Percentiles rank a stretch among this genome's conserved stretches.
These are phyloP conservation scores for Bombus impatiens DNA, from an alignment of 1,140 invertebrate species.

Conservation along the genomic window DNA sequence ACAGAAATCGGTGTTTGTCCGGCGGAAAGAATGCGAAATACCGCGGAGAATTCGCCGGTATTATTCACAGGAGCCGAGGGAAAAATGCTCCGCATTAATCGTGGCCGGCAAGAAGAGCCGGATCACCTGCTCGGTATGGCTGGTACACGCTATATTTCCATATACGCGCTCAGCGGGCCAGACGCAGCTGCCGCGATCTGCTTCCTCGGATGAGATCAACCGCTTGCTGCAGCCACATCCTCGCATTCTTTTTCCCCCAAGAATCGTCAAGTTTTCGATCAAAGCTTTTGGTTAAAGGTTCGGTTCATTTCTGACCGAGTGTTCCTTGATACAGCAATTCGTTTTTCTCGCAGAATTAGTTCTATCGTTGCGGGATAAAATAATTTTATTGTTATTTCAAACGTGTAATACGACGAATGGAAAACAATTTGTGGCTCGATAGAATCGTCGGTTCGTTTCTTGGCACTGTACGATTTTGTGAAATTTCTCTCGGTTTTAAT, in stretches of 20 bases:
- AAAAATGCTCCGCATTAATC: constrained; percentile 58
- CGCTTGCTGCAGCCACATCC: background rate
- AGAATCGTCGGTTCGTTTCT: too few species aligned
- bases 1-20: constrained; percentile 18
- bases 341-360: too few species aligned
- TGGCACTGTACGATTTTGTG: too few species aligned
- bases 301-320: too few species aligned
- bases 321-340: too few species aligned
- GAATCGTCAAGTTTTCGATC: too few species aligned
- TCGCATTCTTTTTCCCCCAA: background rate
- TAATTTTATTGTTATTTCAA: too few species aligned
- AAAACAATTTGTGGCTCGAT: too few species aligned
- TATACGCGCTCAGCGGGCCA: constrained; percentile 32
- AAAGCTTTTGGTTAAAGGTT: too few species aligned
- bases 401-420: too few species aligned
- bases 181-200: constrained; percentile 30
- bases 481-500: too few species aligned
- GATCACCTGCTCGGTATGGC: constrained; percentile 55
- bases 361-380: too few species aligned
- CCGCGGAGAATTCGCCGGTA: constrained; percentile 44
- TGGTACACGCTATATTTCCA: constrained; percentile 43
- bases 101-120: constrained; percentile 18
- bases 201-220: constrained; percentile 17
- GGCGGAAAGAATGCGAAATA: constrained; percentile 46
- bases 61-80: constrained; percentile 30